Evolutionary conservation across 2,888 invertebrate genomes (phyloP).

Genomic region (Pseudoips prasinana): DNA sequence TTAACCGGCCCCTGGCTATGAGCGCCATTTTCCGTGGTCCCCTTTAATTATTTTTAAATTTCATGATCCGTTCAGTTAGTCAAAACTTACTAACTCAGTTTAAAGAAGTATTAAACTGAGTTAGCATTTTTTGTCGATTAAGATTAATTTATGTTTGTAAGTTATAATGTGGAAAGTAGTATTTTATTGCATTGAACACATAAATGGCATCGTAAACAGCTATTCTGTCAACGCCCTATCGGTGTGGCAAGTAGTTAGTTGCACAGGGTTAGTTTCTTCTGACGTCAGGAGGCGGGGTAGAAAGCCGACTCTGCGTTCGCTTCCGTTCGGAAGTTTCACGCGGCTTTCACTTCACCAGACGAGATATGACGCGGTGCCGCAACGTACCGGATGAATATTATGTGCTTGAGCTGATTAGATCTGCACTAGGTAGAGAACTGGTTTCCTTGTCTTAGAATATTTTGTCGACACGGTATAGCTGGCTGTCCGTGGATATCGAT

Average conservation of each 20-base stretch:
- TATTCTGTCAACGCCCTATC: constrained; percentile 32
- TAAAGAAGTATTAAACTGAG: no score
- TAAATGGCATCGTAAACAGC: constrained; percentile 35
- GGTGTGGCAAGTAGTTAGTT: constrained; percentile 18
- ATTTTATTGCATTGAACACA: constrained; percentile 29
- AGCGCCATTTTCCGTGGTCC: no score
- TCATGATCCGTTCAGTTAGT: no score
- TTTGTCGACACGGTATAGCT: constrained; percentile 21
- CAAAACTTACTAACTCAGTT: no score
- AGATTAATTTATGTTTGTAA: no score
- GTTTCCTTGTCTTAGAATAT: constrained; percentile 24
- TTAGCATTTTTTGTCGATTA: no score
- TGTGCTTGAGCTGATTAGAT: constrained; percentile 44
- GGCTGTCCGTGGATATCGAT: constrained; percentile 9
- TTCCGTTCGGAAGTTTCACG: constrained; percentile 77
- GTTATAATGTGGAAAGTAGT: constrained; percentile 19
- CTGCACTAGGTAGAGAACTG: constrained; percentile 32
- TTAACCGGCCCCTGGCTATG: no score
- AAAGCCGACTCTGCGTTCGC: constrained; percentile 69
- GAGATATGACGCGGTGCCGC: constrained; percentile 50
- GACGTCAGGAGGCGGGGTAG: constrained; percentile 67
- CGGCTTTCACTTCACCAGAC: constrained; percentile 66
- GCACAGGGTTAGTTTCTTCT: constrained; percentile 63
- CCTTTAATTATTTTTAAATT: no score
- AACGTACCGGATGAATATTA: constrained; percentile 46